phyloP scores from a whole-genome alignment of 2,113 vertebrate species.

The Strigops habroptila region DNA sequence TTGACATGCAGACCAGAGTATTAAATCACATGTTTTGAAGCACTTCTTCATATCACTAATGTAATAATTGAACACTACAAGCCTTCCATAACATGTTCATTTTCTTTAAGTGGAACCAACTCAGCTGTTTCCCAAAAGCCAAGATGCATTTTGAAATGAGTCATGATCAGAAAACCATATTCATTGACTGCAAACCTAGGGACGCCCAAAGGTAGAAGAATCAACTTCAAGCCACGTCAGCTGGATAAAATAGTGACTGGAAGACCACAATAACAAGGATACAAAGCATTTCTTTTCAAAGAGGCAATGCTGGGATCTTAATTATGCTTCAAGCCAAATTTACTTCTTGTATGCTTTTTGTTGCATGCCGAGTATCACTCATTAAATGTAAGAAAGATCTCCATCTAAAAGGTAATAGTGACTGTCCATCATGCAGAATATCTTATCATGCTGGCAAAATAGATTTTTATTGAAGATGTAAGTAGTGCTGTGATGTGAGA shows the following conservation, averaged over 20 bases:
- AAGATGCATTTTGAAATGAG: not conserved
- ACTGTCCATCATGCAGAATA: not conserved
- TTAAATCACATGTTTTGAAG: constrained; percentile 16
- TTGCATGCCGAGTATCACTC: not conserved
- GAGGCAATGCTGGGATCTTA: not conserved
- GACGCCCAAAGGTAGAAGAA: not conserved
- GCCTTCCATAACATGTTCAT: not conserved
- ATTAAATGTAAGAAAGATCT: not conserved
- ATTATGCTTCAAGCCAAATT: not conserved
- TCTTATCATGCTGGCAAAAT: not conserved
- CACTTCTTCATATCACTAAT: not conserved
- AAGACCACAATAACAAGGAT: not conserved
- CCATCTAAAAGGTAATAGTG: constrained; percentile 3
- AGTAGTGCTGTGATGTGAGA: constrained; percentile 4
- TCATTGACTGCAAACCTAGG: not conserved
- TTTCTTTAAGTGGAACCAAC: not conserved
- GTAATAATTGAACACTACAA: not conserved
- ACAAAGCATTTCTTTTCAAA: not conserved
- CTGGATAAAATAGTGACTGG: not conserved
- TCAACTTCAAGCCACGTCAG: not conserved
- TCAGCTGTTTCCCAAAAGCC: not conserved
- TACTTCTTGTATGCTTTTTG: not conserved
- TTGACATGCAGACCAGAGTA: not conserved
- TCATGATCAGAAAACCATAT: not conserved
- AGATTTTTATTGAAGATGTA: constrained; percentile 20